These are phyloP conservation scores for Nephrotoma appendiculata DNA, from an alignment of 2,888 invertebrate genomes.

Conservation along the genomic window DNA sequence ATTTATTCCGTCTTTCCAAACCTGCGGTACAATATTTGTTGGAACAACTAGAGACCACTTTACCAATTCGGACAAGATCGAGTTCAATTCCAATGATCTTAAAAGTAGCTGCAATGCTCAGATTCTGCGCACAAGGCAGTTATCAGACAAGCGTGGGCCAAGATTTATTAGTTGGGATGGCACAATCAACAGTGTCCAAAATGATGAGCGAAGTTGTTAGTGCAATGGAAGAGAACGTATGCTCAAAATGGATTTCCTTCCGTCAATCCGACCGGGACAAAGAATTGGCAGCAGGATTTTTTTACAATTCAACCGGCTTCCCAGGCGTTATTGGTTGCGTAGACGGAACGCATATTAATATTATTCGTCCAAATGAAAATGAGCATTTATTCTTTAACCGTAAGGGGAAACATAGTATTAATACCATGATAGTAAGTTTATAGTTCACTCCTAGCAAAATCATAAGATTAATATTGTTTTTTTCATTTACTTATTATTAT, in stretches of 20 bases:
- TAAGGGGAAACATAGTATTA: neutral
- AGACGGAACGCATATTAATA: too few species aligned
- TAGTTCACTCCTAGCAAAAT: neutral
- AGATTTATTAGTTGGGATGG: neutral
- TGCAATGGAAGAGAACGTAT: neutral
- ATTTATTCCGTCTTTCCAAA: too few species aligned
- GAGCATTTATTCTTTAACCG: neutral
- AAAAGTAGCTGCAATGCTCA: neutral
- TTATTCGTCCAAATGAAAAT: neutral
- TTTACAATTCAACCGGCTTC: too few species aligned
- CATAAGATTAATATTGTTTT: too few species aligned
- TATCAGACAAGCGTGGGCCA: neutral
- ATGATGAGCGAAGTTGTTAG: neutral
- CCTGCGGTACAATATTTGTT: too few species aligned
- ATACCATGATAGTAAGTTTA: neutral
- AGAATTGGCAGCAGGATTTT: neutral
- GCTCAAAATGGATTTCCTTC: neutral
- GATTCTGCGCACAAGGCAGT: neutral
- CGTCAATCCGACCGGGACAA: neutral
- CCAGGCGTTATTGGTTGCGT: too few species aligned
- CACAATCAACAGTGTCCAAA: neutral
- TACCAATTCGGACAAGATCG: neutral
- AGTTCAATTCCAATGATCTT: neutral
- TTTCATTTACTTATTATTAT: too few species aligned
- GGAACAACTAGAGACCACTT: too few species aligned